Base-by-base conservation (phyloP, 2,888 invertebrate species). In the Chaitophorus viminalis region DNA sequence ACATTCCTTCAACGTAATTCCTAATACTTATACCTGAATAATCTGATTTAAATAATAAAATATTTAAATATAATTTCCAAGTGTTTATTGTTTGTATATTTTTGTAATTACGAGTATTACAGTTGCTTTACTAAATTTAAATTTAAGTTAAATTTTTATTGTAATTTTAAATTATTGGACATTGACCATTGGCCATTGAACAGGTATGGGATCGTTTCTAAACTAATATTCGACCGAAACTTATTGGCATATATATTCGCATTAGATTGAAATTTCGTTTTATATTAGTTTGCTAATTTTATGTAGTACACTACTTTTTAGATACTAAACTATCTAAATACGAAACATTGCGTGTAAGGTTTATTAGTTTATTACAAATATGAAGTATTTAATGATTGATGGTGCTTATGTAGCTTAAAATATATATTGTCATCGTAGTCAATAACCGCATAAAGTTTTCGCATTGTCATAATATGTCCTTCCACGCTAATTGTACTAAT, bases 241-340 rank as follows among this genome's bases (percentile, higher is more conserved):
- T 79, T 79, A 78, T 79, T 36, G 36, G 18, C n/a, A 60, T 25
- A 60, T 36, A 18, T n/a, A 4, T 60, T 60, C 36, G 60, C 33
- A 79, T 65, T 36, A n/a, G 17, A 60, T 25, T n/a, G n/a, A 79
- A 79, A 36, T 79, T 31, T 33, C n/a, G 36, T 60, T 78, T 78
- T 33, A 14, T 33, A n/a, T 65, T n/a, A 17, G 9, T 65, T 29
- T 65, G 17, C 5, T 1, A 60, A 2, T 60, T 60, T 54, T 18
- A 18, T 54, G 18, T 6, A 21, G 60, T 36, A 36, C 1, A 46
- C 46, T 14, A 46, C 8, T 14, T 46, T 46, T 46, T 46, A 46
- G 46, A 6, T 36, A 36, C 36, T 46, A 46, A 14, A 46, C 46
- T 14, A 46, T 2, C 14, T 14, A 39, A 39, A n/a, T n/a, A n/a